These are phyloP conservation scores for Prionailurus viverrinus DNA, from an alignment of 2,113 vertebrate genomes.

Conservation along the genomic window DNA sequence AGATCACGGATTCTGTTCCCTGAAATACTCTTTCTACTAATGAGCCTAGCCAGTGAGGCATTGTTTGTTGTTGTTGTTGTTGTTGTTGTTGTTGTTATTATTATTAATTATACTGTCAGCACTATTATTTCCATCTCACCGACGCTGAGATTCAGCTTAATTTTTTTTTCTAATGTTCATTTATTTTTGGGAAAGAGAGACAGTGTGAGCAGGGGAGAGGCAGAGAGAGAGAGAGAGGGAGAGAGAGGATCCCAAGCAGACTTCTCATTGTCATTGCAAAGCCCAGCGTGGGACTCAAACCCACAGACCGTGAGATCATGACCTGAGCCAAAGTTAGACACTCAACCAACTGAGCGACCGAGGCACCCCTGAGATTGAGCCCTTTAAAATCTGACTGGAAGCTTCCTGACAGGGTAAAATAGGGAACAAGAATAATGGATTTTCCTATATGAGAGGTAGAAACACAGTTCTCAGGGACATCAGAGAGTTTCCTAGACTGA, in stretches of 20 bases:
- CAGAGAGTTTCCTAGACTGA: not conserved
- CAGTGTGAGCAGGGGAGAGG: too few species aligned
- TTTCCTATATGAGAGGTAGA: not conserved
- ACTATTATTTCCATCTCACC: not conserved
- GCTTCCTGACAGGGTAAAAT: not conserved
- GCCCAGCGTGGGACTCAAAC: too few species aligned
- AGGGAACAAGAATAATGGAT: not conserved
- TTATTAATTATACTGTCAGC: not conserved
- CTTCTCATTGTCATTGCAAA: too few species aligned
- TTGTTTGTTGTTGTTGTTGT: not conserved
- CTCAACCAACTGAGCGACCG: too few species aligned
- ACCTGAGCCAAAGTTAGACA: too few species aligned
- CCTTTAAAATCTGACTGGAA: constrained; percentile 22
- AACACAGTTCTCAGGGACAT: not conserved
- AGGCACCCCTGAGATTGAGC: not conserved
- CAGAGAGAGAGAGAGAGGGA: too few species aligned
- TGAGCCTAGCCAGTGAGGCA: not conserved
- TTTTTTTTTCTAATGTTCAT: too few species aligned
- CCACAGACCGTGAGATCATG: too few species aligned
- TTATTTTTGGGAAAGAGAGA: too few species aligned
- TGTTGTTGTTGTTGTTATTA: not conserved
- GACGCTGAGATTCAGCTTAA: not conserved
- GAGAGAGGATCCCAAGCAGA: too few species aligned
- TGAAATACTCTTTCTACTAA: not conserved
- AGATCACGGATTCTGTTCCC: not conserved